Evolutionary conservation across 2,797 vertebrate species (phyloP), one percentile per base, ranked within the genome.

Genomic region (Sebastolobus alascanus): DNA sequence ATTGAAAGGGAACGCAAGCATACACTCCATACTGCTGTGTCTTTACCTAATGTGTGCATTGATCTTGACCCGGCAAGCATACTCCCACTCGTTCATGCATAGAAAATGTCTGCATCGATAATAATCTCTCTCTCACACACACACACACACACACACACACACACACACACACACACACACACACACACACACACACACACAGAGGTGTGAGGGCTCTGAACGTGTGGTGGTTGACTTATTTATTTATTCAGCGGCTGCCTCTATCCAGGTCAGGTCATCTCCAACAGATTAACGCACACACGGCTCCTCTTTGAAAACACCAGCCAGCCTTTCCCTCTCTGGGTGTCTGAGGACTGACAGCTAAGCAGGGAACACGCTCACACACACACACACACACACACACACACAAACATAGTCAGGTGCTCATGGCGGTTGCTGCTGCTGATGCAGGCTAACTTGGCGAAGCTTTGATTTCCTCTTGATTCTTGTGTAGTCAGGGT

Each of bases 251-350:
- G 52, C 58, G 18, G 8, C 72, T 56, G 66, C 79, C 71, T 79
- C 70, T 87, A 88, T 87, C 87, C 88, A 87, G 86, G 86, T 91
- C 88, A 90, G 80, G 82, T 91, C 77, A 80, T 87, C 90, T 87
- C 77, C 52, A 75, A 33, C 85, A 77, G 84, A 79, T 86, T 75
- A 83, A 79, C 37, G n/a, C 80, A 79, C 76, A 83, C 68, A 71
- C n/a, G 40, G 65, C 81, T 79, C 60, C 68, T 70, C 77, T 88
- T 68, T 79, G 82, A 87, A 90, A 90, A 86, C 82, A 82, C 79
- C 75, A 77, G 75, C 43, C 74, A 69, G 27, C 69, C 64, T 55
- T 84, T 73, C 40, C 68, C 68, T 81, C 71, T 73, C 73, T 71
- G 78, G 20, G 64, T 67, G 78, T 84, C 69, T 64, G 12, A 71